A percentile compares a stretch with the other conserved stretches of the same genome.
These are phyloP conservation scores for Chesias legatella DNA, from an alignment of 2,888 invertebrate genomes.

Conservation along the genomic window DNA sequence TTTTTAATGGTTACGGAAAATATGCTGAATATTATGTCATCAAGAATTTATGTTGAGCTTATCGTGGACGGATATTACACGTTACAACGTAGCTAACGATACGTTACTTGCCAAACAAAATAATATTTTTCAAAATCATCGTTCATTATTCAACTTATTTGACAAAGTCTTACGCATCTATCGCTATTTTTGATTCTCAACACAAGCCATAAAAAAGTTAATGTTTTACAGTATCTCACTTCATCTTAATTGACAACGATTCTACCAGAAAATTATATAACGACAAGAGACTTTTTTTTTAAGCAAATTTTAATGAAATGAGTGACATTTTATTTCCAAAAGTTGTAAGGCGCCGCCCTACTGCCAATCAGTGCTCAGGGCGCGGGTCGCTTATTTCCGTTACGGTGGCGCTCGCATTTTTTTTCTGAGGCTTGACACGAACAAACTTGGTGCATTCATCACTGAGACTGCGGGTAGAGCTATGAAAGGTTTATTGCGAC, in stretches of 20 bases:
- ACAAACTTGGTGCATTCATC: conserved; percentile 74
- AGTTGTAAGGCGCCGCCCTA: conserved; percentile 33
- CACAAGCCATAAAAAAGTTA: too few relatives aligned
- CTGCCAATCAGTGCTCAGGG: conserved; percentile 63
- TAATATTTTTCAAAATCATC: too few relatives aligned
- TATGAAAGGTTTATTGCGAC: conserved; percentile 29
- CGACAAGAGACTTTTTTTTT: too few relatives aligned
- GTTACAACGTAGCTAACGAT: too few relatives aligned
- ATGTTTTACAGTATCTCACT: too few relatives aligned
- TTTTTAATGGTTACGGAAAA: conserved; percentile 6
- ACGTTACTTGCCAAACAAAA: too few relatives aligned
- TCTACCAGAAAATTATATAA: too few relatives aligned
- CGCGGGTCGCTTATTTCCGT: conserved; percentile 60
- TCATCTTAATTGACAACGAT: too few relatives aligned
- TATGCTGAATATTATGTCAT: background rate
- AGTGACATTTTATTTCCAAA: conserved; percentile 25
- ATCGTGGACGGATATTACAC: too few relatives aligned
- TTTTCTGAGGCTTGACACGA: conserved; percentile 60
- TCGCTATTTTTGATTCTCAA: too few relatives aligned
- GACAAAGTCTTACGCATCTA: too few relatives aligned
- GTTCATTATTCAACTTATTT: too few relatives aligned
- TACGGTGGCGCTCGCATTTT: conserved; percentile 50
- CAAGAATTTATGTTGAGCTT: background rate
- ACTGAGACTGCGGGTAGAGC: conserved; percentile 42
- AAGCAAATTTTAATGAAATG: conserved; percentile 2